Conservation (phyloP, 1,140 invertebrate species). For the Hestina assimilis region DNA sequence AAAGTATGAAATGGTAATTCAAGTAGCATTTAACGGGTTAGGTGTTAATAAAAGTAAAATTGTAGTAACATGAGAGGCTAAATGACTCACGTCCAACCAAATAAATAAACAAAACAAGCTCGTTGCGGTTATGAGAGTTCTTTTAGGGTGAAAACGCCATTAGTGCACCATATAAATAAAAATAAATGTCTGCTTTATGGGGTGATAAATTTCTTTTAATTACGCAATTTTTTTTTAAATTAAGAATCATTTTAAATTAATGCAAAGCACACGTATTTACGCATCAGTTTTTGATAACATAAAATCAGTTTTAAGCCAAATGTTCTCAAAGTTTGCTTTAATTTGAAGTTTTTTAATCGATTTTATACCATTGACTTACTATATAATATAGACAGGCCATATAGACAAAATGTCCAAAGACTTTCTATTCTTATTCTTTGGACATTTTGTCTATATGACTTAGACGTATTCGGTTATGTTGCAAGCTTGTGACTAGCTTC, state of each 20-base stretch:
- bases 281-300: too few relatives aligned
- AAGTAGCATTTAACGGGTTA: constrained; percentile 19
- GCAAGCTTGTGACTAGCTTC: too few relatives aligned
- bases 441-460: too few relatives aligned
- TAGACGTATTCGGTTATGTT: too few relatives aligned
- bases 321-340: too few relatives aligned
- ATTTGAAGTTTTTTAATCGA: too few relatives aligned
- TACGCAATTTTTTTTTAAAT: neutral
- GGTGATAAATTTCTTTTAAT: constrained; percentile 8
- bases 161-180: constrained; percentile 10
- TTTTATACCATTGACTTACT: too few relatives aligned
- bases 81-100: constrained; percentile 4
- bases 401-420: too few relatives aligned
- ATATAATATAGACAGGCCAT: too few relatives aligned
- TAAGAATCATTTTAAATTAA: neutral
- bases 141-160: constrained; percentile 18
- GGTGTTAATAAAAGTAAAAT: constrained; percentile 6
- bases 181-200: constrained; percentile 17
- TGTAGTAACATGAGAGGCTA: constrained; percentile 14
- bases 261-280: too few relatives aligned
- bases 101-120: constrained; percentile 17
- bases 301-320: too few relatives aligned
- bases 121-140: constrained; percentile 17
- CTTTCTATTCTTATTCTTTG: too few relatives aligned
- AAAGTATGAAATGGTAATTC: constrained; percentile 4